A percentile compares a stretch with the other conserved stretches of the same genome.
phyloP scores from a whole-genome alignment of 2,888 invertebrate species.

The Reticulitermes lucifugus region DNA sequence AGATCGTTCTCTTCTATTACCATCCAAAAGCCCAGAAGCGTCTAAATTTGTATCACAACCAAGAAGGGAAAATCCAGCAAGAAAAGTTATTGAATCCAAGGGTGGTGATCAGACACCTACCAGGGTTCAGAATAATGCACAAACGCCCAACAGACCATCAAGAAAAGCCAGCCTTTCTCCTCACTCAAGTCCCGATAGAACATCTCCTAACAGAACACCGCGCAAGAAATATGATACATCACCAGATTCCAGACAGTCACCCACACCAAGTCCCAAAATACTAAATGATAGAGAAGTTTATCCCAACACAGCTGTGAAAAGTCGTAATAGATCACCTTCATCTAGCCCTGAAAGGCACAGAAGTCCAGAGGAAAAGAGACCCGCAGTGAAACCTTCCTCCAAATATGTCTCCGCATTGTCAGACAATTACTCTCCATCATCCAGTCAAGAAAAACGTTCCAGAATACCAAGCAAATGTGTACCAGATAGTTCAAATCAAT shows the following conservation, averaged over 20 bases:
- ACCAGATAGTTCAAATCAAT: neutral
- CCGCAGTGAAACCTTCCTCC: neutral
- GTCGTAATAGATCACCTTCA: slow-evolving; percentile 32
- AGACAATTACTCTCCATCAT: neutral
- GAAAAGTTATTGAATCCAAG: neutral
- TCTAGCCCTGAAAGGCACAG: slow-evolving; percentile 47
- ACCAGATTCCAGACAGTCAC: slow-evolving; percentile 31
- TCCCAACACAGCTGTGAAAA: neutral
- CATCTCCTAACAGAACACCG: slow-evolving; percentile 13
- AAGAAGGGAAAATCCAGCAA: neutral
- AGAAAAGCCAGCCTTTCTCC: slow-evolving; percentile 3
- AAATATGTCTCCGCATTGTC: neutral
- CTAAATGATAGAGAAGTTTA: neutral
- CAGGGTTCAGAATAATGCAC: neutral
- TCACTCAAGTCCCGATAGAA: slow-evolving; percentile 40
- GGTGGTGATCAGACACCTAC: neutral
- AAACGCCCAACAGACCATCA: neutral
- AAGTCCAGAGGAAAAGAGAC: slow-evolving; percentile 4
- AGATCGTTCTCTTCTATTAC: neutral
- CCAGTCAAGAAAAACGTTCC: neutral
- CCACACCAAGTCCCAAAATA: slow-evolving; percentile 44
- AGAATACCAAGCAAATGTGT: neutral
- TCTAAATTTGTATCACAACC: neutral
- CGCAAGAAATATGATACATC: neutral
- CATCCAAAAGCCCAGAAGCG: neutral